A percentile compares a stretch with the other conserved stretches of the same genome.
These are phyloP conservation scores for Pogona vitticeps DNA, from an alignment of 2,113 vertebrate species.

Conservation along the genomic window DNA sequence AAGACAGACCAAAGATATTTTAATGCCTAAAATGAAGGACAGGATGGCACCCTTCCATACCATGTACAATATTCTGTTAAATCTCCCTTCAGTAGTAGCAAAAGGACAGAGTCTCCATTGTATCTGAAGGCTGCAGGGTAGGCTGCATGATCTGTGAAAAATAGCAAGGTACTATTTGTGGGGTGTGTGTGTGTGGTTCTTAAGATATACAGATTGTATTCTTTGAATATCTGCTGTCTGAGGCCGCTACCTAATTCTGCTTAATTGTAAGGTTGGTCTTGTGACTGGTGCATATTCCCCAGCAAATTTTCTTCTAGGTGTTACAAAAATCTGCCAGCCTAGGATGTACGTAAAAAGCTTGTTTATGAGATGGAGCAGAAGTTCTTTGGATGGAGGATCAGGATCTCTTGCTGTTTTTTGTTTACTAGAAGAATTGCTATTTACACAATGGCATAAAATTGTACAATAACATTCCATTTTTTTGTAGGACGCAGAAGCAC, in stretches of 20 bases:
- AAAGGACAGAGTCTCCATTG: no score
- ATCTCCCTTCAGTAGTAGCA: no score
- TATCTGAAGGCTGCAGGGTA: no score
- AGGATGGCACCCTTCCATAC: no score
- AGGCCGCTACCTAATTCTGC: no score
- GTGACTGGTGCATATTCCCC: background rate
- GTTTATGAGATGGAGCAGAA: background rate
- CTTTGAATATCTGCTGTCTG: background rate
- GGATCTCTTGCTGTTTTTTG: background rate
- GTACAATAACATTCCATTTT: constrained; percentile 15
- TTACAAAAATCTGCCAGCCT: background rate
- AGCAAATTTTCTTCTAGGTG: background rate
- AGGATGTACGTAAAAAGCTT: background rate
- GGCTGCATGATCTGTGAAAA: no score
- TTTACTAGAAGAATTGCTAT: background rate
- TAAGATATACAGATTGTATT: background rate
- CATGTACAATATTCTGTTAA: no score
- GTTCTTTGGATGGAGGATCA: background rate
- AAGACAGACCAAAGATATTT: no score
- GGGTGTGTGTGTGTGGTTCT: no score
- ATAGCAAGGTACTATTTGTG: no score
- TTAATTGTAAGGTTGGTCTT: no score
- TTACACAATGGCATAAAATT: background rate
- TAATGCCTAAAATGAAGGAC: no score
- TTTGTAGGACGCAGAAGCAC: constrained; percentile 88